Percentiles rank a stretch among this genome's conserved stretches.
phyloP scores from a whole-genome alignment of 2,113 vertebrate genomes.

The Circaetus cinerascens region DNA sequence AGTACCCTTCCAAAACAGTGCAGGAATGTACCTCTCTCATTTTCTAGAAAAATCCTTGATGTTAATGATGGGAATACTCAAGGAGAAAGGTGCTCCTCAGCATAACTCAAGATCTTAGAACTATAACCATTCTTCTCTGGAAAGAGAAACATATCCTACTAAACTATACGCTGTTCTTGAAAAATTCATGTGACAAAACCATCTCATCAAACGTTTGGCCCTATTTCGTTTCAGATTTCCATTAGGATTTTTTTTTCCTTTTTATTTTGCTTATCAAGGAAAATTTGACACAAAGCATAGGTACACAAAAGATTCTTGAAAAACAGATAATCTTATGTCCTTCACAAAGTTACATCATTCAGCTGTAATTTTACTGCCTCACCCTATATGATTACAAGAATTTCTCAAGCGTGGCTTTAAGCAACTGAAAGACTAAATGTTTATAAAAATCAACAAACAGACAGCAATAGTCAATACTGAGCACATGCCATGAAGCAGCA shows the following conservation, averaged over 20 bases:
- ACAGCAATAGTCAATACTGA: background rate
- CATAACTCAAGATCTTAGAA: background rate
- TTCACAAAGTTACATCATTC: background rate
- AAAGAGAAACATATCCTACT: background rate
- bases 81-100: background rate
- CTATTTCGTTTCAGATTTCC: background rate
- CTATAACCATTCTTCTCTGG: background rate
- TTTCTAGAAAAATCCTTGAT: background rate
- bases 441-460: background rate
- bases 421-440: background rate
- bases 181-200: background rate
- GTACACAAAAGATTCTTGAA: background rate
- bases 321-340: accelerated
- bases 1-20: background rate
- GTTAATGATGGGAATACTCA: background rate
- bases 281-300: background rate
- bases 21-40: background rate
- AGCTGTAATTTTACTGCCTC: background rate
- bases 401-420: background rate
- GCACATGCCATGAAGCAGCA: background rate
- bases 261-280: background rate
- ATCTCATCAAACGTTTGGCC: background rate
- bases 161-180: background rate
- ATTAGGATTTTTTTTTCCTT: background rate
- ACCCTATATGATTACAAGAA: background rate